Base-by-base conservation (phyloP, 2,797 vertebrate genomes). In the Mormyrus proboscirostris region DNA sequence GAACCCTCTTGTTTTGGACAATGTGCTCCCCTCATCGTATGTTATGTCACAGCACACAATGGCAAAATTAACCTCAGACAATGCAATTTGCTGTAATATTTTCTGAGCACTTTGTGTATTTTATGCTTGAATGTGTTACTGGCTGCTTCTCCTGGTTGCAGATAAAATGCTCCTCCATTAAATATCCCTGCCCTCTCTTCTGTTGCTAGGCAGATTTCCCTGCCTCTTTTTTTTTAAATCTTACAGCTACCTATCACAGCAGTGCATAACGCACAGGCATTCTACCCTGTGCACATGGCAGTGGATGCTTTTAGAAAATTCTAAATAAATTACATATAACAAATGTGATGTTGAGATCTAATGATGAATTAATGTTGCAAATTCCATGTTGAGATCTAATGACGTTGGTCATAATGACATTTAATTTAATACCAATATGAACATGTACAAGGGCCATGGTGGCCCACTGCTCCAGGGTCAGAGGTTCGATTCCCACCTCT, bases 171-270 rank as follows among this genome's bases (percentile, higher is more conserved):
- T n/a, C 82, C 47, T 53, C 82, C 41, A 38, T 79, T 33, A 41
- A 49, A 38, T 44, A 65, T 92, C 91, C 90, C 89, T 62, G 89
- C 90, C 90, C 92, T 92, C 90, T 91, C 90, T 89, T 87, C 90
- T 92, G 93, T 93, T 92, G 92, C 93, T 92, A 93, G 92, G 93
- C 93, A 93, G 92, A 93, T 93, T 91, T 89, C 90, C 92, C 91
- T 90, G 90, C 88, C 89, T 89, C 89, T 88, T 89, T 91, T 90
- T 89, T 91, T 91, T 87, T 41, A 50, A 7, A 47, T 73, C 55
- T 14, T 84, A 82, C 29, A 38, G 47, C 55, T 41, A 88, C 51
- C 49, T 91, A 91, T 91, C 91, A 91, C 62, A 88, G 88, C 16
- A 88, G 57, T 90, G 85, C 90, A 85, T 76, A 79, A 9, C n/a